These are phyloP conservation scores for Monochamus saltuarius DNA, from an alignment of 1,140 invertebrate genomes.

Conservation along the genomic window DNA sequence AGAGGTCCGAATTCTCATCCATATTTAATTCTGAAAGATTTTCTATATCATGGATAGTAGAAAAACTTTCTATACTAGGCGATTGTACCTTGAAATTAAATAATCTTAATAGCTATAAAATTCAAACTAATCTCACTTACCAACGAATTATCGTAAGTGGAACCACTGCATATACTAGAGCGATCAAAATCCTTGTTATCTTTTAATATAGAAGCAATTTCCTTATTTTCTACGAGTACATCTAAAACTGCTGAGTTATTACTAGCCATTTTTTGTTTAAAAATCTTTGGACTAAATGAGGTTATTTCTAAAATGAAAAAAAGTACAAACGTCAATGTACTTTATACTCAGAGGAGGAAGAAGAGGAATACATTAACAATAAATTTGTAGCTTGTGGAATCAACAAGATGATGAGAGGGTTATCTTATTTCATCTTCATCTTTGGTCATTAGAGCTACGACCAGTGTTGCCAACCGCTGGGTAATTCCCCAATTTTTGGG, in stretches of 20 bases:
- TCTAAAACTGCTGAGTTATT: constrained; percentile 46
- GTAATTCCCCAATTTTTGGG: too few species aligned
- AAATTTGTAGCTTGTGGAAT: too few species aligned
- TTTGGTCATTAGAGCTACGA: too few species aligned
- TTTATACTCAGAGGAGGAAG: too few species aligned
- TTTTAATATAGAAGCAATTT: constrained; percentile 42
- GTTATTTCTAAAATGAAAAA: too few species aligned
- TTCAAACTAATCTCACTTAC: constrained; percentile 30
- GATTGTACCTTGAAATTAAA: constrained; percentile 54
- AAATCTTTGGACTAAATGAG: too few species aligned
- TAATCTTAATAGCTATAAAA: constrained; percentile 19
- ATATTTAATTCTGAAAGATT: constrained; percentile 58
- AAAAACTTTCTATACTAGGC: constrained; percentile 64
- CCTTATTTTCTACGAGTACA: constrained; percentile 47
- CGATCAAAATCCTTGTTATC: constrained; percentile 41
- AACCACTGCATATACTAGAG: constrained; percentile 41
- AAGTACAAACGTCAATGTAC: too few species aligned
- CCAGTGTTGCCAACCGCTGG: too few species aligned
- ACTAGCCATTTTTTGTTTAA: constrained; percentile 30
- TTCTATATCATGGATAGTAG: constrained; percentile 60
- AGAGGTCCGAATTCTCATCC: constrained; percentile 61
- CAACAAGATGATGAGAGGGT: too few species aligned
- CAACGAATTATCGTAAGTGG: constrained; percentile 45
- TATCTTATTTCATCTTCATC: too few species aligned
- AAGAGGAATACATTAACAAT: too few species aligned